Base-by-base conservation (phyloP, 2,113 vertebrate genomes). In the Hoplias malabaricus region DNA sequence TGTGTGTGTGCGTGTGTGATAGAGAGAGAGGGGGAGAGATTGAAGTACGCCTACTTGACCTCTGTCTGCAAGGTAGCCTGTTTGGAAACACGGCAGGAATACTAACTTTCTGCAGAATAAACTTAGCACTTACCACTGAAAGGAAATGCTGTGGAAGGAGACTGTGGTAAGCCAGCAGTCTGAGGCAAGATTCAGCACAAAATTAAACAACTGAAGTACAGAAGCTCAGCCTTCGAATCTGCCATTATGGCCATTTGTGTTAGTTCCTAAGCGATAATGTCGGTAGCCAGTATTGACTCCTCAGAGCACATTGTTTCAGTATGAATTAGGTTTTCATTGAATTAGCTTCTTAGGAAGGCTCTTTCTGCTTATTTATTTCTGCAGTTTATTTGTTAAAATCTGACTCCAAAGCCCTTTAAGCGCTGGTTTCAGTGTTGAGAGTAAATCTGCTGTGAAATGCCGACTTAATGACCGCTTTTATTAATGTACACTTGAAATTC, bases 401-500 rank as follows among this genome's bases (percentile, higher is more conserved):
- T 42, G 27, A 40, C 25, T 25, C 48, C 61, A 21, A 54, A 78
- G 67, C 67, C 73, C 42, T 72, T 62, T 68, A 83, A 75, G 73
- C 77, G 29, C 65, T 21, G 27, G 38, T 40, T 53, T 71, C 73
- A 40, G 67, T 63, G 23, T 72, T 36, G 68, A 63, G 80, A 81
- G 72, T 81, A 78, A 82, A 82, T 79, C 80, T 84, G 68, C 68
- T 72, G 73, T 50, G 42, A 73, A 76, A 78, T 73, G 78, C 57
- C 23, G 84, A 71, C 82, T 87, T 90, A 88, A 87, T 86, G 89
- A 84, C 31, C 67, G 25, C 81, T 85, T 84, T 87, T 86, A 89
- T 90, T 86, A 86, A 83, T 83, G 77, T 83, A 79, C 86, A 83
- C 87, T 90, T 84, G 79, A 89, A 84, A 84, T 88, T 88, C 87